Conservation (phyloP, 2,888 invertebrate species). For the Ramazzottius varieornatus region DNA sequence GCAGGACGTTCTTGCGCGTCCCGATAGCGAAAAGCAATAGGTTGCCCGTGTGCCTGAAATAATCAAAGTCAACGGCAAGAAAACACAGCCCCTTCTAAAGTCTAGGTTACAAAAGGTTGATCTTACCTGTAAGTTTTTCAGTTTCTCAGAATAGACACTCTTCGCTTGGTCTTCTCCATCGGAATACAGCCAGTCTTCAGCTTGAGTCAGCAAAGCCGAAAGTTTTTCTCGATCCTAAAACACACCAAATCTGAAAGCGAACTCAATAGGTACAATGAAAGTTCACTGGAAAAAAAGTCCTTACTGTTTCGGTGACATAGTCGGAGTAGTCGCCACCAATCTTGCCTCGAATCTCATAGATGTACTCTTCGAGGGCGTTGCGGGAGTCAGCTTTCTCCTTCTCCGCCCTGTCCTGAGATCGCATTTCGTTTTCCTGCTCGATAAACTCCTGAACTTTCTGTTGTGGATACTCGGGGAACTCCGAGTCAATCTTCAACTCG, state of each 20-base stretch:
- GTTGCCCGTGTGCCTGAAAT: constrained; percentile 42
- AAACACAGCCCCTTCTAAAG: too few species aligned
- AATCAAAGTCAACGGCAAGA: neutral
- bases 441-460: neutral
- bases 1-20: constrained; percentile 53
- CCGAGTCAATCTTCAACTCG: neutral
- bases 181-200: constrained; percentile 91
- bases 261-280: too few species aligned
- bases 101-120: too few species aligned
- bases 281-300: constrained; percentile 30
- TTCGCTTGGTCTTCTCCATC: constrained; percentile 75
- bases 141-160: constrained; percentile 34
- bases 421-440: constrained; percentile 19
- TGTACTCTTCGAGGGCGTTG: constrained; percentile 89
- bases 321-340: constrained; percentile 43
- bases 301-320: constrained; percentile 45
- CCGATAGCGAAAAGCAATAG: constrained; percentile 50
- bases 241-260: too few species aligned
- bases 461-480: neutral
- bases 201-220: constrained; percentile 38
- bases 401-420: constrained; percentile 53
- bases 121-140: constrained; percentile 27
- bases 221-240: constrained; percentile 18
- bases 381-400: constrained; percentile 81
- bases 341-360: constrained; percentile 79